phyloP scores from a whole-genome alignment of 2,113 vertebrate genomes.

The Nansenia antarctica region DNA sequence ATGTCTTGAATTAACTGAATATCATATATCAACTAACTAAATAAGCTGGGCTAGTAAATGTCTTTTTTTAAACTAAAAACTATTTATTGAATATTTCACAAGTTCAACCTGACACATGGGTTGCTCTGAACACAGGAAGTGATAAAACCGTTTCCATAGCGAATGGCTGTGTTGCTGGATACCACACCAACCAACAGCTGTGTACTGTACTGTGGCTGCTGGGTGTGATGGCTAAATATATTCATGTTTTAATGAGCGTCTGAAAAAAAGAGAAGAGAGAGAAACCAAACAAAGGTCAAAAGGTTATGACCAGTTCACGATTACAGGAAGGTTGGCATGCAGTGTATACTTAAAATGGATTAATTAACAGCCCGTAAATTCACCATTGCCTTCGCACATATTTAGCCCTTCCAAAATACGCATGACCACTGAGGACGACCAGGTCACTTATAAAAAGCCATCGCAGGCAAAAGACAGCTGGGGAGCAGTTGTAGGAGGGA shows the following conservation, averaged over 20 bases:
- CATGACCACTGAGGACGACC: slow-evolving; percentile 17
- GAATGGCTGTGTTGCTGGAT: neutral
- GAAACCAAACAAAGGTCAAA: neutral
- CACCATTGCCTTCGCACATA: slow-evolving; percentile 15
- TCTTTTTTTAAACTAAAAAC: neutral
- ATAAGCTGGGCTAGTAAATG: slow-evolving; percentile 8
- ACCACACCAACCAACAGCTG: neutral
- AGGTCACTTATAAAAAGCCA: slow-evolving; percentile 30
- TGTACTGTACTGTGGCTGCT: neutral
- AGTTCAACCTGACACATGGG: slow-evolving; percentile 5
- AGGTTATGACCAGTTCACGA: neutral
- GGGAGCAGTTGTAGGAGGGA: slow-evolving; percentile 16
- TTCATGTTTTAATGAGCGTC: neutral
- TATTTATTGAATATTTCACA: slow-evolving; percentile 7
- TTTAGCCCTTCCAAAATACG: slow-evolving; percentile 39
- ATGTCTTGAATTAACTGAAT: neutral
- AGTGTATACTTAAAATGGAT: slow-evolving; percentile 9
- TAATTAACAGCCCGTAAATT: slow-evolving; percentile 40
- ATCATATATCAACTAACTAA: slow-evolving; percentile 1
- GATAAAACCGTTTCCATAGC: neutral
- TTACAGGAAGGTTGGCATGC: slow-evolving; percentile 23
- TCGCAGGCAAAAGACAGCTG: slow-evolving; percentile 40
- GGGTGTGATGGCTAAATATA: neutral
- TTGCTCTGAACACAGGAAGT: slow-evolving; percentile 14
- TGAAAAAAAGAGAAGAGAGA: neutral